Percentiles rank a stretch among this genome's conserved stretches.
phyloP scores from a whole-genome alignment of 2,113 vertebrate genomes.

The Labrus mixtus region DNA sequence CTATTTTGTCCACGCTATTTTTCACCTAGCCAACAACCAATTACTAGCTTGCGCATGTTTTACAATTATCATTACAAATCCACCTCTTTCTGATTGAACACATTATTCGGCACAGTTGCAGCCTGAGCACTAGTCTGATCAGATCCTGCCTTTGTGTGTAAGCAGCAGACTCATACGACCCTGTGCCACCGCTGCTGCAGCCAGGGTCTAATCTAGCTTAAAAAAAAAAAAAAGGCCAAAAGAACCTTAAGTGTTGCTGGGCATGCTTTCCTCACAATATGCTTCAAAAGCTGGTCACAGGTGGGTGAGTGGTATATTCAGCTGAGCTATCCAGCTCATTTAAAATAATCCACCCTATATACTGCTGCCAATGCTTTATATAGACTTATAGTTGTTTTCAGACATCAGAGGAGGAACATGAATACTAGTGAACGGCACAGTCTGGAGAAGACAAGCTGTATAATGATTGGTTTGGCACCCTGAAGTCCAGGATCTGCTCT shows the following conservation, averaged over 20 bases:
- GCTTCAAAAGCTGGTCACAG: slow-evolving; percentile 42
- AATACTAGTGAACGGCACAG: slow-evolving; percentile 16
- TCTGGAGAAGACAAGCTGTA: background rate
- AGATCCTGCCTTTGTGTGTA: background rate
- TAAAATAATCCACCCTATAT: slow-evolving; percentile 32
- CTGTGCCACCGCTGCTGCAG: background rate
- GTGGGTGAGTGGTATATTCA: slow-evolving; percentile 44
- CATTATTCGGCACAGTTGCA: background rate
- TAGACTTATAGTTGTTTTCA: slow-evolving; percentile 4
- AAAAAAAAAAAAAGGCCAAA: slow-evolving; percentile 24
- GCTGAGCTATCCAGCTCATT: slow-evolving; percentile 32
- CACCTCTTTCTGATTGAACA: background rate
- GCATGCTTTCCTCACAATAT: slow-evolving; percentile 6
- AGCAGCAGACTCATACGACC: background rate
- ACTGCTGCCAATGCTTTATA: slow-evolving; percentile 15
- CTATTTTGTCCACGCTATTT: no score
- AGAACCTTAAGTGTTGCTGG: slow-evolving; percentile 23
- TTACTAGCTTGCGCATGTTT: no score
- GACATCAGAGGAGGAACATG: background rate
- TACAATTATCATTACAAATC: no score
- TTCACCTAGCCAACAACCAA: no score
- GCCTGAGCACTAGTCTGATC: background rate
- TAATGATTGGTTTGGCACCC: background rate
- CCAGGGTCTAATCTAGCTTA: background rate
- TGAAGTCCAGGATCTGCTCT: background rate